These are phyloP conservation scores for Palythoa caribaeorum DNA, from an alignment of 92 coral and sea anemone species.

Conservation along the genomic window DNA sequence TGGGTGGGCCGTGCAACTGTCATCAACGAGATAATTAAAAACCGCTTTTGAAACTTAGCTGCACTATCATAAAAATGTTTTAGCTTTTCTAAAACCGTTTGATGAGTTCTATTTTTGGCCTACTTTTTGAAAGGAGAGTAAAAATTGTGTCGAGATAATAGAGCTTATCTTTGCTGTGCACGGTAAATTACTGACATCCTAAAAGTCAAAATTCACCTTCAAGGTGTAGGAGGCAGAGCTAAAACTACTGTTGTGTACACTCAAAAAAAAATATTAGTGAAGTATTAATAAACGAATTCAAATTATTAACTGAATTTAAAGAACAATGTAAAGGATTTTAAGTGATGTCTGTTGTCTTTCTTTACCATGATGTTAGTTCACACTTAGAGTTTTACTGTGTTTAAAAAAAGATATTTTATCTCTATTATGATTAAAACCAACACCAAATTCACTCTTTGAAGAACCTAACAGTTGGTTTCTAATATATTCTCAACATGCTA, in stretches of 20 bases:
- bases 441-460: too few relatives aligned
- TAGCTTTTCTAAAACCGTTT: neutral
- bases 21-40: neutral
- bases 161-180: too few relatives aligned
- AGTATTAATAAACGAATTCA: neutral
- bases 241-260: neutral
- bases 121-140: too few relatives aligned
- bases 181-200: too few relatives aligned
- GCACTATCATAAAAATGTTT: neutral
- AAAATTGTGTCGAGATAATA: too few relatives aligned
- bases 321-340: constrained; percentile 1
- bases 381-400: neutral
- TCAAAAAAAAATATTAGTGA: too few relatives aligned
- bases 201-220: too few relatives aligned
- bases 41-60: neutral
- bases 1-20: constrained; percentile 27
- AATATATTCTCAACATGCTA: neutral
- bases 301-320: neutral
- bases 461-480: too few relatives aligned
- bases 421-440: neutral
- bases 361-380: neutral
- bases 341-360: constrained; percentile 6
- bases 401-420: neutral
- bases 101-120: neutral
- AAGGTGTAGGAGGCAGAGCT: too few relatives aligned